These are phyloP conservation scores for Macrophya alboannulata DNA, from an alignment of 2,888 invertebrate species.

Conservation along the genomic window DNA sequence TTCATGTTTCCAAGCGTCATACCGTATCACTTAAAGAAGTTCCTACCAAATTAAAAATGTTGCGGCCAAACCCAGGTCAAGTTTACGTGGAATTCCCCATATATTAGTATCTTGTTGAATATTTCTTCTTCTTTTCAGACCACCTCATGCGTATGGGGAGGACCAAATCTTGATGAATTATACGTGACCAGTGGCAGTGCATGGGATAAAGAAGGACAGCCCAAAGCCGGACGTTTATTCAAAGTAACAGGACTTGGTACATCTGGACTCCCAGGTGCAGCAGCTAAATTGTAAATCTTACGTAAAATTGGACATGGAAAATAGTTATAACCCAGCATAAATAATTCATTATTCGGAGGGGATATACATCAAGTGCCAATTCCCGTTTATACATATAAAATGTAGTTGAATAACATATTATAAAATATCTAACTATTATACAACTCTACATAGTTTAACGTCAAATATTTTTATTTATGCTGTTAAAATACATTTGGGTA, in stretches of 20 bases:
- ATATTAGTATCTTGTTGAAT: neutral
- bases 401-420: neutral
- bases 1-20: no score
- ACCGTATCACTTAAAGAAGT: no score
- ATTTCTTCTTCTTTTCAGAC: neutral
- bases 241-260: constrained; percentile 43
- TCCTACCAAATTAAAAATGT: no score
- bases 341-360: neutral
- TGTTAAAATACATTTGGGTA: neutral
- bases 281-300: constrained; percentile 11
- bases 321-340: neutral
- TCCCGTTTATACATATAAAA: neutral
- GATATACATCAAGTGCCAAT: neutral
- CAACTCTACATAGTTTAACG: neutral
- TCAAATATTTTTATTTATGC: neutral
- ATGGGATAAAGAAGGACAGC: neutral
- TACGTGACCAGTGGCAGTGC: constrained; percentile 33
- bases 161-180: constrained; percentile 38
- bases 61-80: no score
- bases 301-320: neutral
- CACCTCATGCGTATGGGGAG: constrained; percentile 40
- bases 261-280: constrained; percentile 49
- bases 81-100: neutral
- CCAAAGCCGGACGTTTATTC: constrained; percentile 31
- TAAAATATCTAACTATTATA: neutral